Evolutionary conservation across 1,140 invertebrate genomes (phyloP).

Genomic region (Cardiocondyla obscurior): DNA sequence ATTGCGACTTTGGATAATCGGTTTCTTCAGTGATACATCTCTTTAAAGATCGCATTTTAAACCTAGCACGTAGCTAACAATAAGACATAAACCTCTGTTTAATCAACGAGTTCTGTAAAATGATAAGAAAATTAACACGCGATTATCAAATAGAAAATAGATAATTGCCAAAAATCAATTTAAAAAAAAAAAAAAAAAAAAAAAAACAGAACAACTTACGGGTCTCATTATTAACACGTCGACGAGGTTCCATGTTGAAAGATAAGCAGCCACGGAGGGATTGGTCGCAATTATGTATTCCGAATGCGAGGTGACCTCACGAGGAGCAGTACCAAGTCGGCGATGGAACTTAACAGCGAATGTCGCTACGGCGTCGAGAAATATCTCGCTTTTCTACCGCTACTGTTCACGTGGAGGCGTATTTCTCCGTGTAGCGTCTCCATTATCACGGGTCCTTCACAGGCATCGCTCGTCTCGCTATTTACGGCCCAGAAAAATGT

Average conservation of each 20-base stretch:
- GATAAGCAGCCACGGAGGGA: neutral
- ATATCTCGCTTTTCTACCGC: neutral
- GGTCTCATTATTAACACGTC: conserved; percentile 27
- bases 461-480: neutral
- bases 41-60: neutral
- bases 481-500: neutral
- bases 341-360: neutral
- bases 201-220: no score
- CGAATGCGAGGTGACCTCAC: neutral
- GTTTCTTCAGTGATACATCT: neutral
- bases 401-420: neutral
- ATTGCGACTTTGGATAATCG: neutral
- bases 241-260: conserved; percentile 43
- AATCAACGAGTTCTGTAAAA: neutral
- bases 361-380: neutral
- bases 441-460: neutral
- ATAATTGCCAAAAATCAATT: no score
- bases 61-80: neutral
- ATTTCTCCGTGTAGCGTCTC: neutral
- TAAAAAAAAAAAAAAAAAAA: no score
- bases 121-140: no score
- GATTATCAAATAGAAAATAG: no score
- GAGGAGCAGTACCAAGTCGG: neutral
- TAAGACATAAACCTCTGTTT: no score
- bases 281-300: neutral